Percentiles rank a stretch among this genome's conserved stretches.
Evolutionary conservation across 2,797 vertebrate species (phyloP).

Genomic region (Poecilia picta): DNA sequence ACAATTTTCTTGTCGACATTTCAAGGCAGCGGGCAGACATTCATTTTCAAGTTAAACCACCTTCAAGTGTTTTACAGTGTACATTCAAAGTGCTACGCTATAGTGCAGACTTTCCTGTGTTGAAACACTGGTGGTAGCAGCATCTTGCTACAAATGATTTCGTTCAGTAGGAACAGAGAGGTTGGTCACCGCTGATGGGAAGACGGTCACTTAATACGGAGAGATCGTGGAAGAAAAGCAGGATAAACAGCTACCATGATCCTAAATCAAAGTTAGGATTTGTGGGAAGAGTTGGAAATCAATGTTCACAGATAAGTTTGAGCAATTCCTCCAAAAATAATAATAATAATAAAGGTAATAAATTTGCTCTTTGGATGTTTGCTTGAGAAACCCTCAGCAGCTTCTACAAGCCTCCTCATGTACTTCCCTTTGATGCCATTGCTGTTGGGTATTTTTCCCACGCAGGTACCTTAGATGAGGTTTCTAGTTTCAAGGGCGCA

Average conservation of each 20-base stretch:
- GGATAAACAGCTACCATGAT: not conserved
- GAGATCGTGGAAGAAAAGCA: not conserved
- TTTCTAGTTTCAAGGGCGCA: conserved; percentile 54
- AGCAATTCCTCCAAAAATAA: not conserved
- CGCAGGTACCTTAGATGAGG: not conserved
- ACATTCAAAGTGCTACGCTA: no score
- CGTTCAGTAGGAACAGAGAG: not conserved
- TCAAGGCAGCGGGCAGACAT: no score
- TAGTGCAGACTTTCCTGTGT: not conserved
- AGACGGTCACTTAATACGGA: not conserved
- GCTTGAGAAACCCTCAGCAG: not conserved
- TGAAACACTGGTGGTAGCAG: not conserved
- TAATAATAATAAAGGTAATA: not conserved
- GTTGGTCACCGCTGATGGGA: not conserved
- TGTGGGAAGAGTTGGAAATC: not conserved
- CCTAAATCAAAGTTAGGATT: not conserved
- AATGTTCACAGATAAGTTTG: not conserved
- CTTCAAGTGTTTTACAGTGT: no score
- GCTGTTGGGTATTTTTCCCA: conserved; percentile 53
- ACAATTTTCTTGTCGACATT: not conserved
- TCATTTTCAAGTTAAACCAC: no score
- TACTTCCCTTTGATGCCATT: no score
- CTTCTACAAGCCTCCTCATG: no score
- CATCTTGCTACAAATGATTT: not conserved
- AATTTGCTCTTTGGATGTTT: not conserved